Evolutionary conservation across 2,113 vertebrate species (phyloP).

Genomic region (Collichthys lucidus): DNA sequence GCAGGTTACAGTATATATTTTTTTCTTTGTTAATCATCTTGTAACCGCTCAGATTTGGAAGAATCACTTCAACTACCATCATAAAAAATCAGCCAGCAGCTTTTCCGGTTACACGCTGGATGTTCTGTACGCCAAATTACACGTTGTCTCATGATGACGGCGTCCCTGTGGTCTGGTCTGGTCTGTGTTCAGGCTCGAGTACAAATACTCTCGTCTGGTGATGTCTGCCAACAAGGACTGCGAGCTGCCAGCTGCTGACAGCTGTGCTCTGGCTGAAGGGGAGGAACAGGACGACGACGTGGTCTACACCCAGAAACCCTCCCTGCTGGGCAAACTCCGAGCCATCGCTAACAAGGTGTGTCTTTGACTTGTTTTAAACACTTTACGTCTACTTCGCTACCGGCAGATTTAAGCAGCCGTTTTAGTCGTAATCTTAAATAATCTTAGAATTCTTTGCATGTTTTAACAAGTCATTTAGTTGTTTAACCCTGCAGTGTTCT

Average conservation of each 20-base stretch:
- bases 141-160: conserved; percentile 10
- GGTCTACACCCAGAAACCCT: conserved; percentile 91
- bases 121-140: background rate
- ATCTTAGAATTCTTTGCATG: background rate
- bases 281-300: conserved; percentile 95
- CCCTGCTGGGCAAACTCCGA: conserved; percentile 94
- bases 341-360: conserved; percentile 93
- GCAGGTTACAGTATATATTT: too few species aligned
- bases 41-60: background rate
- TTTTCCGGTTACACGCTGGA: background rate
- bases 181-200: conserved; percentile 88
- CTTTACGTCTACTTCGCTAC: background rate
- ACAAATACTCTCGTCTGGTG: conserved; percentile 97
- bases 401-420: background rate
- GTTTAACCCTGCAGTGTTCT: background rate
- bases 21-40: background rate
- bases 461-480: background rate
- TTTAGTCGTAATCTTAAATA: background rate
- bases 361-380: background rate
- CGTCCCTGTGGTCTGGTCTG: conserved; percentile 23
- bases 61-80: background rate
- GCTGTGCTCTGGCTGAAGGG: conserved; percentile 95
- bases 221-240: conserved; percentile 96
- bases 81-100: background rate
- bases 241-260: conserved; percentile 95